Percentiles rank a stretch among this genome's conserved stretches.
phyloP scores from a whole-genome alignment of 2,113 vertebrate species.

The Salvelinus sp. region DNA sequence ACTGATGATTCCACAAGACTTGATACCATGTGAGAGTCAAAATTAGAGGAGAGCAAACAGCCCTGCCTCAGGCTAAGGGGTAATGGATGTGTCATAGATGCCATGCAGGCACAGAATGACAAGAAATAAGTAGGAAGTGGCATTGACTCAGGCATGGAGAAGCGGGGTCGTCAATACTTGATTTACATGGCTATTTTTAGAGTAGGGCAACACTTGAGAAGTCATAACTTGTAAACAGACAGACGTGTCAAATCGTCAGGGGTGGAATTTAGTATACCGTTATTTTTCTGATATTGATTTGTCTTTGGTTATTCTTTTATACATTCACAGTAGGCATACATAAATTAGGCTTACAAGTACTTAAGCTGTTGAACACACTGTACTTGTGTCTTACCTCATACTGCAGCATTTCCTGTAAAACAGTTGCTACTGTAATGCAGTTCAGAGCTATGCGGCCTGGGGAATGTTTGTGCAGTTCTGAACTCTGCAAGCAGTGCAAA shows the following conservation, averaged over 20 bases:
- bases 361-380: background rate
- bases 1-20: background rate
- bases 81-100: background rate
- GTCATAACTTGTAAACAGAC: background rate
- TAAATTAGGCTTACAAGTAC: background rate
- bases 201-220: background rate
- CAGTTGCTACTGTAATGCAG: too few species aligned
- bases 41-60: background rate
- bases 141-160: background rate
- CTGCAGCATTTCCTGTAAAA: background rate
- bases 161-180: background rate
- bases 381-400: background rate
- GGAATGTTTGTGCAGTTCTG: too few species aligned
- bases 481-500: constrained; percentile 56
- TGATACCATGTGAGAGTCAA: background rate
- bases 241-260: background rate
- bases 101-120: background rate
- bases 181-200: background rate
- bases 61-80: background rate
- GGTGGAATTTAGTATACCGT: background rate
- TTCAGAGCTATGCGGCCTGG: too few species aligned
- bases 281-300: too few species aligned
- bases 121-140: background rate
- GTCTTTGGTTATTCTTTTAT: too few species aligned
- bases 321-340: background rate